Evolutionary conservation across 1,140 invertebrate genomes (phyloP).

Genomic region (Drosophila pseudoananassae): DNA sequence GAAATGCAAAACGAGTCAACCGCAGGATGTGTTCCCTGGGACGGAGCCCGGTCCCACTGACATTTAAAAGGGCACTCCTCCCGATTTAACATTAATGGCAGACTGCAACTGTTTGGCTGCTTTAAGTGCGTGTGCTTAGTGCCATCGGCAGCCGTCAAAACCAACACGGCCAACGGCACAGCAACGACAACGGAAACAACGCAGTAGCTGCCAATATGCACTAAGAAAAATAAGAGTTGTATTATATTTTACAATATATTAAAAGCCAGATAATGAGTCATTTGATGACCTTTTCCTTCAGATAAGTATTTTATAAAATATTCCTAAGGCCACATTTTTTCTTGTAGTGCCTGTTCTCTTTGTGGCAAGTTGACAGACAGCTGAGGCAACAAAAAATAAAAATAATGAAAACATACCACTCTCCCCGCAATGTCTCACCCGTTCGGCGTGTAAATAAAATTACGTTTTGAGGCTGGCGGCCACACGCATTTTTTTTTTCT

Average conservation of each 20-base stretch:
- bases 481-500: constrained; percentile 65
- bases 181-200: constrained; percentile 4
- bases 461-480: constrained; percentile 67
- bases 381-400: constrained; percentile 23
- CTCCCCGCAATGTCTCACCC: constrained; percentile 7
- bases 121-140: constrained; percentile 78
- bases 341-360: neutral
- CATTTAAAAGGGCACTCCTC: neutral
- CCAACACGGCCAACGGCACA: constrained; percentile 55
- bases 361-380: constrained; percentile 69
- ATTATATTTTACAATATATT: neutral
- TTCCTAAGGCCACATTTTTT: neutral
- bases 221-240: neutral
- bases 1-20: constrained; percentile 69
- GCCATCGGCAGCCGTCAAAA: constrained; percentile 80
- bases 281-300: no score
- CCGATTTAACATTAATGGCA: constrained; percentile 48
- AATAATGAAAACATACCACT: neutral
- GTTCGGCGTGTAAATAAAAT: constrained; percentile 74
- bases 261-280: no score
- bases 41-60: neutral
- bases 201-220: constrained; percentile 8
- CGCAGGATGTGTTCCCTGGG: no score
- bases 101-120: constrained; percentile 61
- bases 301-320: neutral